These are phyloP conservation scores for Listronotus bonariensis DNA, from an alignment of 1,140 invertebrate species.

Conservation along the genomic window DNA sequence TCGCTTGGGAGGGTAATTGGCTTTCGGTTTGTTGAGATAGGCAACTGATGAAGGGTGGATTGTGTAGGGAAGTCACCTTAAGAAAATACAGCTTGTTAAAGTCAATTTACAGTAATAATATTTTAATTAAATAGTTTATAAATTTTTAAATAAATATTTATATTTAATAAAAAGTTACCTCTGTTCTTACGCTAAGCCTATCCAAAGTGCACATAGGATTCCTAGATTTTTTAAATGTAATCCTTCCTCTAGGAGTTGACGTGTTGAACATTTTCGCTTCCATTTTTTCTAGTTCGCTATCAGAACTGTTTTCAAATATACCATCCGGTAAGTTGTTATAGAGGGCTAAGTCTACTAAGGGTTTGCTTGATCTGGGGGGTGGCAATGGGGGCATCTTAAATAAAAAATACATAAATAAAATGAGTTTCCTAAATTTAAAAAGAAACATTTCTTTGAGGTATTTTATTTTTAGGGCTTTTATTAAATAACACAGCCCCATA, in stretches of 20 bases:
- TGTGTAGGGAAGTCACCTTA: conserved; percentile 13
- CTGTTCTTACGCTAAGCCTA: conserved; percentile 43
- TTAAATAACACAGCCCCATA: too few species aligned
- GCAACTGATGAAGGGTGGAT: conserved; percentile 11
- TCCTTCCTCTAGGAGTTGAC: conserved; percentile 41
- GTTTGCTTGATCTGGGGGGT: conserved; percentile 59
- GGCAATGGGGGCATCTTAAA: conserved; percentile 60
- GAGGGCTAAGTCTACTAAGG: conserved; percentile 50
- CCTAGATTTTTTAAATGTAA: conserved; percentile 46
- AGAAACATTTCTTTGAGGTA: too few species aligned
- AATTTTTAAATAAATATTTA: too few species aligned
- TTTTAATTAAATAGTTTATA: too few species aligned
- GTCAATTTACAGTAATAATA: too few species aligned
- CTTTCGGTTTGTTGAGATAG: conserved; percentile 26
- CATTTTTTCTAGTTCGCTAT: conserved; percentile 54
- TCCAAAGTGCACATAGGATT: conserved; percentile 48
- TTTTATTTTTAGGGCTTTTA: too few species aligned
- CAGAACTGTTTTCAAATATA: conserved; percentile 51
- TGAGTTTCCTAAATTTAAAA: too few species aligned
- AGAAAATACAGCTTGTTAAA: not conserved
- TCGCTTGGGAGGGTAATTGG: conserved; percentile 48
- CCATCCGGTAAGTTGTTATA: conserved; percentile 60
- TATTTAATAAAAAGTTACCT: conserved; percentile 25
- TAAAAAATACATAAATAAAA: not conserved
- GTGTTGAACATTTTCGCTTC: conserved; percentile 51